Conservation (phyloP, 1,140 invertebrate species). For the Arion vulgaris region DNA sequence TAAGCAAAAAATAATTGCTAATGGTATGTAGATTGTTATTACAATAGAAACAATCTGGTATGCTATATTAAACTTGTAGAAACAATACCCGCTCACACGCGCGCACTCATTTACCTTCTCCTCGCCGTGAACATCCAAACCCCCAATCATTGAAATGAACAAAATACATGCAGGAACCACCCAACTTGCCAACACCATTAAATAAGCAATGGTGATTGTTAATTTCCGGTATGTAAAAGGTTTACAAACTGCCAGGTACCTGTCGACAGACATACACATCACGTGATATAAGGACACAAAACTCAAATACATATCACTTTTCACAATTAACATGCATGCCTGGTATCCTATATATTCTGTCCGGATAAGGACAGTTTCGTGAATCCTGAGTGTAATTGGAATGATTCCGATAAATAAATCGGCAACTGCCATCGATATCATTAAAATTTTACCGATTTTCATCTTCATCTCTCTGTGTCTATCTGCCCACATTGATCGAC, state of each 20-base stretch:
- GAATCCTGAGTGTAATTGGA: neutral
- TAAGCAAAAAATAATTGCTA: no score
- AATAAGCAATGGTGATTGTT: neutral
- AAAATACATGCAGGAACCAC: neutral
- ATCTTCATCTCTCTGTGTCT: neutral
- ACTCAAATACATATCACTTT: neutral
- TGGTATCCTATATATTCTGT: neutral
- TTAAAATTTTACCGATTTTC: neutral
- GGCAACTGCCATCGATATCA: neutral
- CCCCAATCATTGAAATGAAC: neutral
- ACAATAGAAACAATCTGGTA: no score
- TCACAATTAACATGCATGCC: neutral
- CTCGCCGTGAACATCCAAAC: no score
- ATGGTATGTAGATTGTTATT: no score
- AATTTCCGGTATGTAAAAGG: neutral
- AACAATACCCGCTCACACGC: no score
- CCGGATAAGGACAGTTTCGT: neutral
- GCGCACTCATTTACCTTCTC: no score
- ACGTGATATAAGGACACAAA: neutral
- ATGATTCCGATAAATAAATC: neutral
- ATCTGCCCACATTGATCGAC: neutral
- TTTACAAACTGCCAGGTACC: neutral
- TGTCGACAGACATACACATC: neutral
- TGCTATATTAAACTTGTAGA: no score
- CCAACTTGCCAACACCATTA: neutral